phyloP scores from a whole-genome alignment of 2,888 invertebrate genomes.

The Caenorhabditis sp. region DNA sequence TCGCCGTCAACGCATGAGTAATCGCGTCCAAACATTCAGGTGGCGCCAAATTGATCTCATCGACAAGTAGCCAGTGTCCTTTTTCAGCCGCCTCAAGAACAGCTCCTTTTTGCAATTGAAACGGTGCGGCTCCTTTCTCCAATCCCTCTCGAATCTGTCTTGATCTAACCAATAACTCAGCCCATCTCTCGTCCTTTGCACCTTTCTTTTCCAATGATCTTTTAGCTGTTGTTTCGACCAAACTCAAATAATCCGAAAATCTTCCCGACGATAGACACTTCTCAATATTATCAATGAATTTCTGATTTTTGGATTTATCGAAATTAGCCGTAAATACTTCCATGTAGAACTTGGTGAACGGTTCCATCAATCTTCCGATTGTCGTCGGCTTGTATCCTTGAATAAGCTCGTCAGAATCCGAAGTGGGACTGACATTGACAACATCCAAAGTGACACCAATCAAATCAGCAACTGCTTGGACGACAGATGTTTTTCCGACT shows the following conservation, averaged over 20 bases:
- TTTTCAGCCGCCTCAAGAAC: slow-evolving; percentile 84
- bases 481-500: slow-evolving; percentile 93
- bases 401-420: slow-evolving; percentile 92
- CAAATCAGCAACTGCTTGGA: slow-evolving; percentile 75
- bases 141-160: slow-evolving; percentile 38
- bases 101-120: slow-evolving; percentile 77
- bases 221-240: slow-evolving; percentile 53
- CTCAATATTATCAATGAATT: slow-evolving; percentile 84
- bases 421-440: slow-evolving; percentile 98
- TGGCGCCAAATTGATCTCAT: slow-evolving; percentile 96
- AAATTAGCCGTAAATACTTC: slow-evolving; percentile 81
- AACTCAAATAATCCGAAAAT: slow-evolving; percentile 51
- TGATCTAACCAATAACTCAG: slow-evolving; percentile 46
- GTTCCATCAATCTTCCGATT: slow-evolving; percentile 82
- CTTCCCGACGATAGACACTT: slow-evolving; percentile 48
- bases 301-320: slow-evolving; percentile 82
- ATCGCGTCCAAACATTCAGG: slow-evolving; percentile 81
- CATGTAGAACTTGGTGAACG: slow-evolving; percentile 85
- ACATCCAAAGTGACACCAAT: slow-evolving; percentile 80
- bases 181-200: slow-evolving; percentile 44
- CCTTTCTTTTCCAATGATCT: slow-evolving; percentile 31
- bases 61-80: slow-evolving; percentile 94
- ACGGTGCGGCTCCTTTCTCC: slow-evolving; percentile 59
- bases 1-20: slow-evolving; percentile 47
- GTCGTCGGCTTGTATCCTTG: slow-evolving; percentile 97